Evolutionary conservation across 1,140 invertebrate genomes (phyloP).

Genomic region (Megathymus violae): DNA sequence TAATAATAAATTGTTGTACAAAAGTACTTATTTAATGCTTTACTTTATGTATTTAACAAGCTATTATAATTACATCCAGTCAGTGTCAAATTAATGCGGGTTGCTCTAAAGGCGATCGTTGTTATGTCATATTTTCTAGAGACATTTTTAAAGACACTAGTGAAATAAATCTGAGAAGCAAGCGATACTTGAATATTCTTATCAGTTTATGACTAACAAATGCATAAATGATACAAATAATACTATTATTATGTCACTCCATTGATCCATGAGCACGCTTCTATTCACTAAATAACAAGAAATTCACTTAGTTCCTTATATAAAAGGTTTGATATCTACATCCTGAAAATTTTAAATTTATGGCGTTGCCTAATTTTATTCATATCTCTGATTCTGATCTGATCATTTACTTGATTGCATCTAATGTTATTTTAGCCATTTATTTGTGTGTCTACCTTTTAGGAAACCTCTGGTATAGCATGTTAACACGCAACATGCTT

Average conservation of each 20-base stretch:
- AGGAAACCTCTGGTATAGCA: conserved; percentile 21
- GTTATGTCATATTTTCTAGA: conserved; percentile 16
- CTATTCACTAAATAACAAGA: conserved; percentile 30
- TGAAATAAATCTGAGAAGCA: conserved; percentile 11
- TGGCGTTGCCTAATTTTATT: conserved; percentile 4
- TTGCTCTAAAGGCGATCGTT: conserved; percentile 18
- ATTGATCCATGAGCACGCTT: conserved; percentile 24
- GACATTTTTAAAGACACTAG: not conserved
- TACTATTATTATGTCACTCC: conserved; percentile 5
- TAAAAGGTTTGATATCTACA: conserved; percentile 9
- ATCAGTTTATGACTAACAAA: not conserved
- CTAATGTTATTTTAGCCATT: conserved; percentile 13
- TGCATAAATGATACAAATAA: conserved; percentile 16
- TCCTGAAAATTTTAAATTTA: conserved; percentile 13
- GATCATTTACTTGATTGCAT: conserved; percentile 9
- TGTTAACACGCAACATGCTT: conserved; percentile 68
- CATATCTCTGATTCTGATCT: not conserved
- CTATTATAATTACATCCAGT: conserved; percentile 32
- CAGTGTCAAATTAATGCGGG: conserved; percentile 19
- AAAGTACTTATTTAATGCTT: conserved; percentile 25
- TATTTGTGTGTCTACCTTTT: conserved; percentile 6
- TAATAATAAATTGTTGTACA: conserved; percentile 27
- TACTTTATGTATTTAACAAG: conserved; percentile 24
- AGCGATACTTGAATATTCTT: conserved; percentile 28
- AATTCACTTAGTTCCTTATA: conserved; percentile 9